Percentiles rank a stretch among this genome's conserved stretches.
Evolutionary conservation across 2,797 vertebrate genomes (phyloP).

Genomic region (Dermochelys coriacea): DNA sequence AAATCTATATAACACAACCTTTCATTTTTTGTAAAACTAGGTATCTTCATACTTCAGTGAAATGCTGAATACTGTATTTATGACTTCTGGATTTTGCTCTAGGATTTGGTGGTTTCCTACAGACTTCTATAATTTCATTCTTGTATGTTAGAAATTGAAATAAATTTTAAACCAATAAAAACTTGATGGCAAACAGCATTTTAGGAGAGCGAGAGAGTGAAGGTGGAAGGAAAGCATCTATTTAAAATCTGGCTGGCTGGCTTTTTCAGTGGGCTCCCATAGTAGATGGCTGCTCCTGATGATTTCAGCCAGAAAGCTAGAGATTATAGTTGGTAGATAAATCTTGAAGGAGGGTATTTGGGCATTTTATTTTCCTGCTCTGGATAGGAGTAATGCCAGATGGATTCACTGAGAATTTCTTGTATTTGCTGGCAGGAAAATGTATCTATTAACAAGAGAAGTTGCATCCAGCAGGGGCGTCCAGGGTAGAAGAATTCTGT

Average conservation of each 20-base stretch:
- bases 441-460: fast-evolving
- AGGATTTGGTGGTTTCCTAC: not conserved
- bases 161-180: not conserved
- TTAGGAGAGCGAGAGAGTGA: not conserved
- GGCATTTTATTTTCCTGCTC: not conserved
- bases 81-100: not conserved
- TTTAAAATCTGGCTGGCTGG: not conserved
- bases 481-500: fast-evolving
- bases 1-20: not conserved
- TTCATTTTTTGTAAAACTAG: not conserved
- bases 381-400: not conserved
- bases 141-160: fast-evolving
- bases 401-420: not conserved
- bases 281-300: not conserved
- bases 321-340: not conserved
- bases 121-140: not conserved
- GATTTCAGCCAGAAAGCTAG: not conserved
- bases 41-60: not conserved
- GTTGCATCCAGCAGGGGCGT: not conserved
- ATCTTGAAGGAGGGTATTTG: not conserved
- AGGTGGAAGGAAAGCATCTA: not conserved
- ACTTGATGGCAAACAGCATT: not conserved
- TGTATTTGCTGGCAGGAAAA: not conserved
- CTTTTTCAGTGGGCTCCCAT: not conserved
- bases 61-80: not conserved